Evolutionary conservation across 2,797 vertebrate species (phyloP).

Genomic region (Paguma larvata): DNA sequence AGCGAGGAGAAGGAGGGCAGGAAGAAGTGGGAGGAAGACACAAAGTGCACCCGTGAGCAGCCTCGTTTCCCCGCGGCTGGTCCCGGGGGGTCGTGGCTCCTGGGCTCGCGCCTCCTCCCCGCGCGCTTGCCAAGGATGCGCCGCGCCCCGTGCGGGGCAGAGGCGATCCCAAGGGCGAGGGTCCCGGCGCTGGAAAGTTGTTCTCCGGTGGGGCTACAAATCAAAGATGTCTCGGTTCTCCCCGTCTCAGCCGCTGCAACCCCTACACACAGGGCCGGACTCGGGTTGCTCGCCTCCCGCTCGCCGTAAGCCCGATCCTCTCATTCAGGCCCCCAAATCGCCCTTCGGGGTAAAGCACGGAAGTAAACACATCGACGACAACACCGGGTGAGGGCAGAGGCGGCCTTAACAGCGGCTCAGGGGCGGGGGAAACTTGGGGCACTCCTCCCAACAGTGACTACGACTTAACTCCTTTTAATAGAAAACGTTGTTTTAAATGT

Average conservation of each 20-base stretch:
- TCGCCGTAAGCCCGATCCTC: slow-evolving; percentile 51
- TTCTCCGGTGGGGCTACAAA: slow-evolving; percentile 15
- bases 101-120: slow-evolving; percentile 63
- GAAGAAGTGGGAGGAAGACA: slow-evolving; percentile 83
- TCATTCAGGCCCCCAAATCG: slow-evolving; percentile 48
- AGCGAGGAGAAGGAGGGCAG: slow-evolving; percentile 64
- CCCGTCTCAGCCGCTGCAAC: not conserved
- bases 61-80: slow-evolving; percentile 40
- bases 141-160: not conserved
- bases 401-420: not conserved
- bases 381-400: not conserved
- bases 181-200: slow-evolving; percentile 69
- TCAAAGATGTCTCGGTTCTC: slow-evolving; percentile 54
- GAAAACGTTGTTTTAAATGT: slow-evolving; percentile 63
- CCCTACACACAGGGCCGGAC: slow-evolving; percentile 23
- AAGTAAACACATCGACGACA: slow-evolving; percentile 62
- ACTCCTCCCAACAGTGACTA: slow-evolving; percentile 46
- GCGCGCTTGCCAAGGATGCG: slow-evolving; percentile 3
- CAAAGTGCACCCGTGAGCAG: slow-evolving; percentile 88
- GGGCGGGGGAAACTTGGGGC: slow-evolving; percentile 38
- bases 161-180: slow-evolving; percentile 11
- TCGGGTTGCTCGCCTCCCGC: slow-evolving; percentile 48
- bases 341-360: slow-evolving; percentile 46
- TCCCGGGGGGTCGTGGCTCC: slow-evolving; percentile 47
- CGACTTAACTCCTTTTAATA: slow-evolving; percentile 7